phyloP scores from a whole-genome alignment of 2,113 vertebrate species.

The Aegithalos caudatus region DNA sequence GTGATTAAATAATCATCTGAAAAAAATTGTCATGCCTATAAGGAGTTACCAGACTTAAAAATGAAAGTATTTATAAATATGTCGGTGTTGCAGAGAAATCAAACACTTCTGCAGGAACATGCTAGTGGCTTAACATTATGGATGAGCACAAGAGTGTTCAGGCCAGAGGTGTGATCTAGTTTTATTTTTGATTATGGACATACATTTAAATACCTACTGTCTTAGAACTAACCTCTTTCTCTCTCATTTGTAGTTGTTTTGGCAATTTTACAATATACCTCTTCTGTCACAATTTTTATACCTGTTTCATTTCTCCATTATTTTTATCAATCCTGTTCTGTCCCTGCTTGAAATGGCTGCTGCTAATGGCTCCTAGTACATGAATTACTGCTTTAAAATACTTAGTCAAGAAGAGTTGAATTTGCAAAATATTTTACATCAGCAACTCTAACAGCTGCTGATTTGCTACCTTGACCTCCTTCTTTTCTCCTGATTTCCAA shows the following conservation, averaged over 20 bases:
- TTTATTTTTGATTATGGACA: background rate
- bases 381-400: background rate
- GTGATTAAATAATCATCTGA: background rate
- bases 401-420: background rate
- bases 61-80: background rate
- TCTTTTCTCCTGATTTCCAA: background rate
- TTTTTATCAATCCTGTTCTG: background rate
- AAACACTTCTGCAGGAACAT: background rate
- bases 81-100: background rate
- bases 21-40: background rate
- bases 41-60: background rate
- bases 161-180: background rate
- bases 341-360: background rate
- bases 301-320: background rate
- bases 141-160: background rate
- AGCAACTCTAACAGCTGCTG: background rate
- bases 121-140: background rate
- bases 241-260: background rate
- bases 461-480: background rate
- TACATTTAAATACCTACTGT: background rate
- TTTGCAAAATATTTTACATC: background rate
- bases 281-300: background rate
- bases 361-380: background rate
- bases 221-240: background rate
- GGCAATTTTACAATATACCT: background rate